These are phyloP conservation scores for Psilopogon haemacephalus DNA, from an alignment of 2,113 vertebrate species.

Conservation along the genomic window DNA sequence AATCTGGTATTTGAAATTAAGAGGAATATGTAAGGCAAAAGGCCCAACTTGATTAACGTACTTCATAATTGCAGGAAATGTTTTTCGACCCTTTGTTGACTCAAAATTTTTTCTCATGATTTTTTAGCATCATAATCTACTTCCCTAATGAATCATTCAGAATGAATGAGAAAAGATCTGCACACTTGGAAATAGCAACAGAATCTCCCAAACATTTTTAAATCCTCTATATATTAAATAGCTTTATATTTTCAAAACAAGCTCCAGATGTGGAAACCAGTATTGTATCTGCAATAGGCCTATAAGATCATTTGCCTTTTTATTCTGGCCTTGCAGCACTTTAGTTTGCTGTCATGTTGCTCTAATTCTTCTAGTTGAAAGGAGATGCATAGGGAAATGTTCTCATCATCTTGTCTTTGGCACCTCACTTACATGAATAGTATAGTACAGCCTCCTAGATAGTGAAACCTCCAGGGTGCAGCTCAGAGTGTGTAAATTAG, in stretches of 20 bases:
- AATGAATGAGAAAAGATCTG: not conserved
- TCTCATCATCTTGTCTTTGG: not conserved
- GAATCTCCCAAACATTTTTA: not conserved
- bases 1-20: conserved; percentile 21
- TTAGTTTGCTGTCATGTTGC: not conserved
- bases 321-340: not conserved
- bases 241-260: not conserved
- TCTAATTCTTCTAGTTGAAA: not conserved
- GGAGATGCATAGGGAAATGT: not conserved
- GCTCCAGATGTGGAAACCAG: conserved; percentile 18
- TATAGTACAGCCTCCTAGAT: not conserved
- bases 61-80: conserved; percentile 52
- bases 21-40: conserved; percentile 24
- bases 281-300: not conserved
- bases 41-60: not conserved
- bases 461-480: not conserved
- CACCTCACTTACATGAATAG: not conserved
- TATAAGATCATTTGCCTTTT: not conserved
- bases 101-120: conserved; percentile 23
- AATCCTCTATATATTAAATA: not conserved
- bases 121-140: conserved; percentile 27
- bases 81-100: not conserved
- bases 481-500: not conserved
- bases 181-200: not conserved
- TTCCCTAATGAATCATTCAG: conserved; percentile 47